Conservation (phyloP, 2,797 vertebrate species). For the Lepus oiostolus region DNA sequence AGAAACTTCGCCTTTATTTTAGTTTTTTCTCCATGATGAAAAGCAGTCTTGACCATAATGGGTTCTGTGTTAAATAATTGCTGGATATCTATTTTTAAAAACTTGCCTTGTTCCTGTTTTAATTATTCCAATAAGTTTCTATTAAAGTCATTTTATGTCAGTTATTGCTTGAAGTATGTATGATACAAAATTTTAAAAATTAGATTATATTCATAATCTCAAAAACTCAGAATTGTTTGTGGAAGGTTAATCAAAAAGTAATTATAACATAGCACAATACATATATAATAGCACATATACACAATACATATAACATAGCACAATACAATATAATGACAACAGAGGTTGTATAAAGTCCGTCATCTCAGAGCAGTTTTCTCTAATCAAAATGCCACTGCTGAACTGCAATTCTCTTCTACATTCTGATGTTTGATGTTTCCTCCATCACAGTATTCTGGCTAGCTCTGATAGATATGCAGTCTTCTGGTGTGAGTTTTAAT, state of each 20-base stretch:
- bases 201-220: background rate
- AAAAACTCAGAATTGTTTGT: background rate
- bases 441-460: background rate
- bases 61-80: background rate
- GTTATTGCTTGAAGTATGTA: background rate
- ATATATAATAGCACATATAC: no score
- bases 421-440: background rate
- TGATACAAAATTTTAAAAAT: background rate
- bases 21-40: constrained; percentile 5
- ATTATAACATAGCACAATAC: background rate
- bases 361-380: background rate
- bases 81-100: background rate
- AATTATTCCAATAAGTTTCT: background rate
- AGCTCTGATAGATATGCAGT: background rate
- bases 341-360: background rate
- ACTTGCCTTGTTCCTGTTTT: background rate
- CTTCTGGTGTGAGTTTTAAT: background rate
- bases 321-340: background rate
- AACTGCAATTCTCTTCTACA: background rate
- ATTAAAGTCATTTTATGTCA: background rate
- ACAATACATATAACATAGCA: background rate
- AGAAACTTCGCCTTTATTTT: constrained; percentile 1
- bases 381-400: background rate
- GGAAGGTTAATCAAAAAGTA: background rate
- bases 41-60: background rate